Evolutionary conservation across 2,888 invertebrate genomes (phyloP).

Genomic region (Eudasyphora cyanicolor): DNA sequence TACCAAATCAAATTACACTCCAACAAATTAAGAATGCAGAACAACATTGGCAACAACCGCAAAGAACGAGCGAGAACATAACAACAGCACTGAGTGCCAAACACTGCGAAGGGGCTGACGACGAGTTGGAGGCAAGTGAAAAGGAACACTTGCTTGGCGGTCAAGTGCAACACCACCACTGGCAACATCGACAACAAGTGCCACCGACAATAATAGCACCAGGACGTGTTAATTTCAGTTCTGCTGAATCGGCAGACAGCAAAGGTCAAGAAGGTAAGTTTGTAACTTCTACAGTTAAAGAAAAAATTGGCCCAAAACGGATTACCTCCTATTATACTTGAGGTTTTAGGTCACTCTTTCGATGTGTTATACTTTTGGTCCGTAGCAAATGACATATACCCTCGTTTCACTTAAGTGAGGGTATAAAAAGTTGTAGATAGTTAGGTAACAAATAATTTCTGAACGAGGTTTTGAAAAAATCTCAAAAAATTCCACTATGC

Average conservation of each 20-base stretch:
- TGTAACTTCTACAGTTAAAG: too few species aligned
- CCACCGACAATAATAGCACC: constrained; percentile 30
- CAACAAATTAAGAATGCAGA: constrained; percentile 57
- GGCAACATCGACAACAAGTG: constrained; percentile 46
- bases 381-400: too few species aligned
- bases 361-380: too few species aligned
- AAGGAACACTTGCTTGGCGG: constrained; percentile 65
- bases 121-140: constrained; percentile 52
- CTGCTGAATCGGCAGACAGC: constrained; percentile 41
- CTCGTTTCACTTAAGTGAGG: too few species aligned
- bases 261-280: constrained; percentile 45
- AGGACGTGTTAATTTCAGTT: constrained; percentile 57
- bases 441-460: too few species aligned
- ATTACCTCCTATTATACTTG: too few species aligned
- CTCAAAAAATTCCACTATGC: too few species aligned
- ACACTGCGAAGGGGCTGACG: background rate
- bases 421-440: too few species aligned
- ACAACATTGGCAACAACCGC: constrained; percentile 26
- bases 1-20: constrained; percentile 66
- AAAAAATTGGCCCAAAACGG: too few species aligned
- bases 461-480: too few species aligned
- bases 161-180: constrained; percentile 56
- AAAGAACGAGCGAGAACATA: constrained; percentile 21
- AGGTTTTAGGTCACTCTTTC: too few species aligned
- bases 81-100: background rate